Percentiles rank a stretch among this genome's conserved stretches.
These are phyloP conservation scores for Aptenodytes patagonicus DNA, from an alignment of 2,113 vertebrate species.

Conservation along the genomic window DNA sequence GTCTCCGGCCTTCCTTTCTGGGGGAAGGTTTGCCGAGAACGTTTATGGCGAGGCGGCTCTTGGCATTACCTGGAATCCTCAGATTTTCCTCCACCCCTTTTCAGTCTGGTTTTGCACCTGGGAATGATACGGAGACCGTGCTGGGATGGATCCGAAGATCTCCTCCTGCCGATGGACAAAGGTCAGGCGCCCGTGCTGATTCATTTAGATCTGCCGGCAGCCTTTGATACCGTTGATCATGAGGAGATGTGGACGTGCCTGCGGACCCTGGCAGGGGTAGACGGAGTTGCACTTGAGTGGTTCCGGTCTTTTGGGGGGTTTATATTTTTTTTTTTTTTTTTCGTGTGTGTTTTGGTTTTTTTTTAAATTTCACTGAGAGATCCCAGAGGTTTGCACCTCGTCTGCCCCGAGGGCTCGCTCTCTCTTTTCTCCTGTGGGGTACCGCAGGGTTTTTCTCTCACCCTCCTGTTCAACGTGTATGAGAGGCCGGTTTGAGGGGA, in stretches of 20 bases:
- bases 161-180: slow-evolving; percentile 50
- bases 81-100: slow-evolving; percentile 60
- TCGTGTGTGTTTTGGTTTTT: too few relatives aligned
- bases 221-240: slow-evolving; percentile 46
- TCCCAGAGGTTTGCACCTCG: not conserved
- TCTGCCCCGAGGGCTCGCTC: not conserved
- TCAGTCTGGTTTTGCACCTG: slow-evolving; percentile 54
- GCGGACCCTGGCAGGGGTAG: slow-evolving; percentile 64
- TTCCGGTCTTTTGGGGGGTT: not conserved
- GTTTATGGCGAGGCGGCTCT: not conserved
- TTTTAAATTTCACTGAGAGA: not conserved
- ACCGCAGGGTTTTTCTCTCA: slow-evolving; percentile 30
- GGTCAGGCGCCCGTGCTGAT: slow-evolving; percentile 35
- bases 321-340: not conserved
- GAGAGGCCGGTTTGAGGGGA: not conserved
- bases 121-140: slow-evolving; percentile 46
- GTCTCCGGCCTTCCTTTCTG: not conserved
- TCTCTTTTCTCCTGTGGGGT: not conserved
- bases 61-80: slow-evolving; percentile 62
- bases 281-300: slow-evolving; percentile 56
- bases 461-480: slow-evolving; percentile 36
- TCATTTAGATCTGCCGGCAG: slow-evolving; percentile 49
- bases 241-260: slow-evolving; percentile 53
- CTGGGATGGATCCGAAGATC: slow-evolving; percentile 46
- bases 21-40: slow-evolving; percentile 1